Conservation (phyloP, 2,113 vertebrate species). For the Tympanuchus pallidicinctus region DNA sequence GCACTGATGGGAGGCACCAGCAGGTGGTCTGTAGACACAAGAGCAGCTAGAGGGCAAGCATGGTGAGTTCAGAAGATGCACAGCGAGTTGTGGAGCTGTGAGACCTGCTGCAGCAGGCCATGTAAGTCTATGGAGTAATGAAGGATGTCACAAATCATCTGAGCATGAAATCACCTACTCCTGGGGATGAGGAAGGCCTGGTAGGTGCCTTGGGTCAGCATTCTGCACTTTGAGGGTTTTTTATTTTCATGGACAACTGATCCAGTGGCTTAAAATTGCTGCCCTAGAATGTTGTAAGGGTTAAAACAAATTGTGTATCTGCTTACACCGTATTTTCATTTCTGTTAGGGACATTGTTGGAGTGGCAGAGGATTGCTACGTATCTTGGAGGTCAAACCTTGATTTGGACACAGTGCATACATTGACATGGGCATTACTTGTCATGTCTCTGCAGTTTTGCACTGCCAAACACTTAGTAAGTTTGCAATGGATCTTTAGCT, state of each 20-base stretch:
- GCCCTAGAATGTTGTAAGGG: background rate
- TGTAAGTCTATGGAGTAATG: background rate
- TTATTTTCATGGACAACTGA: background rate
- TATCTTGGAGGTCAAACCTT: background rate
- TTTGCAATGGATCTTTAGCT: constrained; percentile 46
- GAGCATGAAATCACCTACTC: background rate
- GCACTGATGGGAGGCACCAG: background rate
- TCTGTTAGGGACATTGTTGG: background rate
- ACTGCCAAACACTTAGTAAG: background rate
- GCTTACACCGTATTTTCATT: background rate
- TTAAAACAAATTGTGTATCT: background rate
- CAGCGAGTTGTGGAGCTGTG: background rate
- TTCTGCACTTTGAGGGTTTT: rapidly evolving
- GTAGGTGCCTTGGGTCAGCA: background rate
- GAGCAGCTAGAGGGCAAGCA: background rate
- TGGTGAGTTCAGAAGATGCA: background rate
- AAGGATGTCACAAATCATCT: background rate
- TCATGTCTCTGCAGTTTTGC: background rate
- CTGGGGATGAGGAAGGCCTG: background rate
- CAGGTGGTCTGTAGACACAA: background rate
- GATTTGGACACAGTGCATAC: background rate
- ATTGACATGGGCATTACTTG: background rate
- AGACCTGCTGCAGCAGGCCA: background rate
- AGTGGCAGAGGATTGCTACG: background rate
- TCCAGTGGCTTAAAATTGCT: background rate